Evolutionary conservation across 2,113 vertebrate species (phyloP).

Genomic region (Rhombomys opimus): DNA sequence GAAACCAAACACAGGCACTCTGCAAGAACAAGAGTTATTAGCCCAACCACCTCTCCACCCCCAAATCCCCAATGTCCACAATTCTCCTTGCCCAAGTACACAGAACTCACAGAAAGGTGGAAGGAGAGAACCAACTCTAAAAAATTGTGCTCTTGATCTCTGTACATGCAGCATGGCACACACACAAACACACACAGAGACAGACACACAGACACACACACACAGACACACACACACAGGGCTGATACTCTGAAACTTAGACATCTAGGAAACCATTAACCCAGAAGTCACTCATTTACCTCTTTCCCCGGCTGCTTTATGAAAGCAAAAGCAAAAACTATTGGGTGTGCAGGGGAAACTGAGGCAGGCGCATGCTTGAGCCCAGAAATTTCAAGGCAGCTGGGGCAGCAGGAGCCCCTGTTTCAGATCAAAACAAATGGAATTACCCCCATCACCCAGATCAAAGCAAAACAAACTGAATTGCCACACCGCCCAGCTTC

Average conservation of each 20-base stretch:
- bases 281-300: not conserved
- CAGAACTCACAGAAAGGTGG: not conserved
- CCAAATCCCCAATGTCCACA: too few species aligned
- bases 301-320: not conserved
- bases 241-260: not conserved
- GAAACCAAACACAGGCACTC: not conserved
- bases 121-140: too few species aligned
- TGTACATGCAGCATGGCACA: not conserved
- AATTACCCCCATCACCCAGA: rapidly evolving
- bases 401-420: not conserved
- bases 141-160: not conserved
- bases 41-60: not conserved
- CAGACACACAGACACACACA: too few species aligned
- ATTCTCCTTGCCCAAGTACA: not conserved
- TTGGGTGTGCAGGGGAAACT: not conserved
- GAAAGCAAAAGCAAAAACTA: not conserved
- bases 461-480: not conserved
- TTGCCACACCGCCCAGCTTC: rapidly evolving
- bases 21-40: not conserved
- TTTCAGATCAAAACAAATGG: not conserved
- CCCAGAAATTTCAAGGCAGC: not conserved
- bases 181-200: not conserved
- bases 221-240: not conserved
- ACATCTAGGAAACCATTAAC: not conserved
- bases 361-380: not conserved